Evolutionary conservation across 2,797 vertebrate species (phyloP).

Genomic region (Heterohyrax brucei): DNA sequence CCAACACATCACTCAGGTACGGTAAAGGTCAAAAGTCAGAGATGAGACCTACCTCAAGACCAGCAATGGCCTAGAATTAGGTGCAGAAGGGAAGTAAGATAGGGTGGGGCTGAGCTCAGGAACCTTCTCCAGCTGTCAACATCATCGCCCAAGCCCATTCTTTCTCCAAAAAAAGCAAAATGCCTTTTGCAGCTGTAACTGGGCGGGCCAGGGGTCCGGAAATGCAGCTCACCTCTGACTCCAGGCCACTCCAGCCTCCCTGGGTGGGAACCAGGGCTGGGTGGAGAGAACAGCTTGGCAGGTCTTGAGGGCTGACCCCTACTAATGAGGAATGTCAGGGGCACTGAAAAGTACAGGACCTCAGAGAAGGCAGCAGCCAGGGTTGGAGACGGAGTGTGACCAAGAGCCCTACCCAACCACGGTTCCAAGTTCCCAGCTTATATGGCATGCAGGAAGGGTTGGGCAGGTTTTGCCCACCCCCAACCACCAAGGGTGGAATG

Average conservation of each 20-base stretch:
- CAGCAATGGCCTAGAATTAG: background rate
- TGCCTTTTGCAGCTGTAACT: slow-evolving; percentile 82
- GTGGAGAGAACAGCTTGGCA: slow-evolving; percentile 49
- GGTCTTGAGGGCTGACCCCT: slow-evolving; percentile 45
- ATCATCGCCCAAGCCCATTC: slow-evolving; percentile 71
- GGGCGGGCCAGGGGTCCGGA: slow-evolving; percentile 77
- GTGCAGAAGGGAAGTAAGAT: background rate
- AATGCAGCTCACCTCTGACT: slow-evolving; percentile 74
- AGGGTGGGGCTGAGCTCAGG: background rate
- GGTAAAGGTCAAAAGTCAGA: slow-evolving; percentile 47
- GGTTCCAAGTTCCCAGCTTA: slow-evolving; percentile 5
- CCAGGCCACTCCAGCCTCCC: slow-evolving; percentile 62
- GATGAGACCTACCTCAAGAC: slow-evolving; percentile 7
- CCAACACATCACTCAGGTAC: background rate
- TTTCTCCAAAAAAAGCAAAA: slow-evolving; percentile 69
- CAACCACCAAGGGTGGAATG: background rate
- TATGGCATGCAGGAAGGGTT: slow-evolving; percentile 2
- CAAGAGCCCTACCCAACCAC: background rate
- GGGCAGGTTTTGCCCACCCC: background rate
- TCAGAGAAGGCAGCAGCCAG: slow-evolving; percentile 26
- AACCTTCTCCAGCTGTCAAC: slow-evolving; percentile 66
- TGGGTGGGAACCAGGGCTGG: slow-evolving; percentile 74
- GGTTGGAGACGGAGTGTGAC: background rate
- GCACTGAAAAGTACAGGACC: slow-evolving; percentile 34
- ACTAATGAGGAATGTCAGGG: slow-evolving; percentile 52